These are phyloP conservation scores for Hyperoplus lanceolatus DNA, from an alignment of 2,797 vertebrate species.

Conservation along the genomic window DNA sequence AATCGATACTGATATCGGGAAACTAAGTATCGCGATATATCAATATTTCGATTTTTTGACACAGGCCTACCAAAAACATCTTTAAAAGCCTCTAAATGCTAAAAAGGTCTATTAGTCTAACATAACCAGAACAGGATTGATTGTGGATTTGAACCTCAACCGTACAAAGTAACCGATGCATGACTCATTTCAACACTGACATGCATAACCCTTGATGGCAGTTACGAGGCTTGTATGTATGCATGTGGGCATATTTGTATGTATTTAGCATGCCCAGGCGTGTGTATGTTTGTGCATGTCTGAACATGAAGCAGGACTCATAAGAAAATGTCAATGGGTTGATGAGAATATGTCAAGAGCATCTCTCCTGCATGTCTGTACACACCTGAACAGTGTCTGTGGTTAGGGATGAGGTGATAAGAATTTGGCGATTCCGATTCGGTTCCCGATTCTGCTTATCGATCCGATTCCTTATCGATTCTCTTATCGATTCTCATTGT, in stretches of 20 bases:
- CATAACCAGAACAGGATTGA: neutral
- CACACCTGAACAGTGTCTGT: neutral
- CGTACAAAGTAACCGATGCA: neutral
- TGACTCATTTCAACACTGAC: neutral
- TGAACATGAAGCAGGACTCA: slow-evolving; percentile 10
- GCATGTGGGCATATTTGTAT: neutral
- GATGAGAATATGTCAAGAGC: slow-evolving; percentile 1
- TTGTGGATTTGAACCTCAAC: neutral
- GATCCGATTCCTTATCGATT: too few species aligned
- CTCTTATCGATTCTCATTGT: too few species aligned
- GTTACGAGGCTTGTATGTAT: neutral
- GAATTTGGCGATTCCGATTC: too few species aligned
- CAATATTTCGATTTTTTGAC: too few species aligned
- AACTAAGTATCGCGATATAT: too few species aligned
- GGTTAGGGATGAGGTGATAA: too few species aligned
- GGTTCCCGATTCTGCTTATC: too few species aligned
- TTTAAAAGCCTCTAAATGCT: neutral
- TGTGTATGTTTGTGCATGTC: neutral
- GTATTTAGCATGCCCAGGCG: neutral
- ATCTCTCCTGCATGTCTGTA: neutral
- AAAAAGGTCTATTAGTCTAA: neutral
- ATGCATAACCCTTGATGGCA: neutral
- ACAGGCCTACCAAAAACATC: neutral
- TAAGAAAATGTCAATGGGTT: neutral
- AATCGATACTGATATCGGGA: too few species aligned